A percentile compares a stretch with the other conserved stretches of the same genome.
Conservation (phyloP, 2,888 invertebrate genomes). For the Atherix ibis region DNA sequence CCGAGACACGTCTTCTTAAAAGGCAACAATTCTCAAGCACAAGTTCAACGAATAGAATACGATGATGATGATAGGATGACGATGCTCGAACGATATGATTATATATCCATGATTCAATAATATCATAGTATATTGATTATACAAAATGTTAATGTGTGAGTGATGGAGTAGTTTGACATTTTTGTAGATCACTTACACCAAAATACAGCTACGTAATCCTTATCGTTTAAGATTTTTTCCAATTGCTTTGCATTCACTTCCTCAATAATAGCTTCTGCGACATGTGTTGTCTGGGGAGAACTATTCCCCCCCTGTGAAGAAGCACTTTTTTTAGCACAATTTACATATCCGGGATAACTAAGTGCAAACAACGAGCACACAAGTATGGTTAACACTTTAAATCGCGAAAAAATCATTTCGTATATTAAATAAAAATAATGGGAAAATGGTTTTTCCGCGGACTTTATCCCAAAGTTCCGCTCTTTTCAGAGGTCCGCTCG, state of each 20-base stretch:
- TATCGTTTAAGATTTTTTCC: conserved; percentile 74
- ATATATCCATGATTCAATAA: no score
- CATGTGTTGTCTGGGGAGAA: conserved; percentile 32
- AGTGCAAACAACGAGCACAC: conserved; percentile 31
- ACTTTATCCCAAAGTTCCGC: conserved; percentile 32
- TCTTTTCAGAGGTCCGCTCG: conserved; percentile 36
- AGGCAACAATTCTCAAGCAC: no score
- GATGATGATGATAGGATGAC: no score
- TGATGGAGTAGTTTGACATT: no score
- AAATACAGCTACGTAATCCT: conserved; percentile 89
- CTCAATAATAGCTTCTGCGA: conserved; percentile 67
- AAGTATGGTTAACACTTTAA: conserved; percentile 30
- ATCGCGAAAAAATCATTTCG: conserved; percentile 30
- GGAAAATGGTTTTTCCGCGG: conserved; percentile 27
- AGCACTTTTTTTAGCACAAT: conserved; percentile 29
- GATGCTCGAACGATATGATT: no score
- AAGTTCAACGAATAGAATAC: no score
- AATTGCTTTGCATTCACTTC: conserved; percentile 86
- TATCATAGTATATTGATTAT: conserved; percentile 4
- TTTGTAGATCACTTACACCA: conserved; percentile 84
- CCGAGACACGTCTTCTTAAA: no score
- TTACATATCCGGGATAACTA: conserved; percentile 32
- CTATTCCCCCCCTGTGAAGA: conserved; percentile 18
- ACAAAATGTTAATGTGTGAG: no score
- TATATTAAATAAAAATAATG: conserved; percentile 8